These are phyloP conservation scores for Elaphurus davidianus DNA, from an alignment of 2,113 vertebrate species.

Conservation along the genomic window DNA sequence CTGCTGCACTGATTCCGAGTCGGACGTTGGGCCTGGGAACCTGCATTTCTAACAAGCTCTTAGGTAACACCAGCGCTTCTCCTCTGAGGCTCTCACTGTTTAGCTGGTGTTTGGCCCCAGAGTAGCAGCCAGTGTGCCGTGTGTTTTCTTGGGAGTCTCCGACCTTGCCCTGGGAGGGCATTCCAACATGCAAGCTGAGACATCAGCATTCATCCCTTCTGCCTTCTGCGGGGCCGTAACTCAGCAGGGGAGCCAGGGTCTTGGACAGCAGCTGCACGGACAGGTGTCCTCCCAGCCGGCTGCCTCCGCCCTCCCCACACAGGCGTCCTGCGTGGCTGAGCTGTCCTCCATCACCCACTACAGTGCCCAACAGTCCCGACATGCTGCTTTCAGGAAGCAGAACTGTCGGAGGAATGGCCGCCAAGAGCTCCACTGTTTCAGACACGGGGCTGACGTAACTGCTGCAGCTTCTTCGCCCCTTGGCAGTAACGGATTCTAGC, in stretches of 20 bases:
- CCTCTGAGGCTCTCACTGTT: neutral
- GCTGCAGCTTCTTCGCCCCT: neutral
- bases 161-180: accelerated
- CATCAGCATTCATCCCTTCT: accelerated
- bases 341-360: accelerated
- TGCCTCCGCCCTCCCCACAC: neutral
- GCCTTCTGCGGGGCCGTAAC: neutral
- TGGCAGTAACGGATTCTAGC: neutral
- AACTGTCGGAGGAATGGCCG: accelerated
- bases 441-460: neutral
- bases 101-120: neutral
- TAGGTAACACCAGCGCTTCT: neutral
- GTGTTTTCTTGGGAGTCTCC: neutral
- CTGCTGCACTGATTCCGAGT: neutral
- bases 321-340: neutral
- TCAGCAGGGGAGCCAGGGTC: neutral
- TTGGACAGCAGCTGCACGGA: neutral
- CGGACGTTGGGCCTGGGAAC: neutral
- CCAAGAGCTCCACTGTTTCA: accelerated
- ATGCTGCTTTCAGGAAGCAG: neutral
- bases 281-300: neutral
- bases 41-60: neutral
- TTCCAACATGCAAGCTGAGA: neutral
- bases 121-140: neutral
- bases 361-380: neutral